Conservation (phyloP, 2,113 vertebrate species). For the Castor canadensis region DNA sequence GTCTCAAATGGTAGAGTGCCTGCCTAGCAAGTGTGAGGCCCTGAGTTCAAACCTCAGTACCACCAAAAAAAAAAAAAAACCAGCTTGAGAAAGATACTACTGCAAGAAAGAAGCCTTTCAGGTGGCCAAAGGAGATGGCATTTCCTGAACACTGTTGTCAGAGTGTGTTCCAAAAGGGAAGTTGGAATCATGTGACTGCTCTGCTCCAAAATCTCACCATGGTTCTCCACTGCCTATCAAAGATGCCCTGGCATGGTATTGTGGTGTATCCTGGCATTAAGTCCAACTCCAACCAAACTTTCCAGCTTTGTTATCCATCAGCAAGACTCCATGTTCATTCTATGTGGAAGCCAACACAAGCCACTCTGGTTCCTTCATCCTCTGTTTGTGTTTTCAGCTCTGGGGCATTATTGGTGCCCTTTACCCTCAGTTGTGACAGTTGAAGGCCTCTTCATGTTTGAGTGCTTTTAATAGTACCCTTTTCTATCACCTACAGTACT, state of each 20-base stretch:
- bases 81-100: neutral
- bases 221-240: neutral
- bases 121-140: neutral
- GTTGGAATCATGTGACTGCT: conserved; percentile 4
- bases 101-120: conserved; percentile 15
- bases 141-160: neutral
- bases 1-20: no score
- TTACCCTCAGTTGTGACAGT: neutral
- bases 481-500: neutral
- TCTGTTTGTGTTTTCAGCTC: neutral
- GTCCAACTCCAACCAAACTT: neutral
- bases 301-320: neutral
- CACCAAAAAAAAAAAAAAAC: no score
- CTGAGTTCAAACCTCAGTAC: no score
- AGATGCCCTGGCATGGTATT: neutral
- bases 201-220: neutral
- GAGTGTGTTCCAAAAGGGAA: neutral
- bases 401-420: neutral
- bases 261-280: conserved; percentile 25
- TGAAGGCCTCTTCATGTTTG: neutral
- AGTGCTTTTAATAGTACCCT: neutral
- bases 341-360: neutral
- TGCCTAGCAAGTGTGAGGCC: no score
- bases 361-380: neutral
- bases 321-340: neutral